Percentiles rank a stretch among this genome's conserved stretches.
Evolutionary conservation across 37 sponge, comb jelly and placozoan species (phyloP).

Genomic region (Diacarnus erythraeanus): DNA sequence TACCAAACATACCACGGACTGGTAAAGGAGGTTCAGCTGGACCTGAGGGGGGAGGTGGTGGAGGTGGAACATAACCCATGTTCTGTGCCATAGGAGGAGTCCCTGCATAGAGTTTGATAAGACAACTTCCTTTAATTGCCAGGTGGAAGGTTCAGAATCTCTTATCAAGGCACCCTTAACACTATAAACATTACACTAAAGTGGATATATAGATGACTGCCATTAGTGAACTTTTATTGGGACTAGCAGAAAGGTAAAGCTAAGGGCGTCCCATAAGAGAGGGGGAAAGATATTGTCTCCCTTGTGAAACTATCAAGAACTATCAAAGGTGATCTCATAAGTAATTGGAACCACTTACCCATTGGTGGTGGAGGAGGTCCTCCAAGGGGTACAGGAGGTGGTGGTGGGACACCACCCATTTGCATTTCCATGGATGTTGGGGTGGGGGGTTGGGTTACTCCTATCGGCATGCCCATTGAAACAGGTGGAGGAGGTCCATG

Average conservation of each 20-base stretch:
- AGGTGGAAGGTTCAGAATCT: background rate
- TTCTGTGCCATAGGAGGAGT: background rate
- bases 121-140: too few relatives aligned
- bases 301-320: too few relatives aligned
- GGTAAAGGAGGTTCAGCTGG: background rate
- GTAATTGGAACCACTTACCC: background rate
- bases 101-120: too few relatives aligned
- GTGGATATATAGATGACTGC: too few relatives aligned
- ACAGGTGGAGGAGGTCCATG: background rate
- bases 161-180: background rate
- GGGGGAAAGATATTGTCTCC: too few relatives aligned
- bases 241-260: too few relatives aligned
- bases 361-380: constrained; percentile 11
- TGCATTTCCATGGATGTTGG: constrained; percentile 1
- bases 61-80: constrained; percentile 33
- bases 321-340: too few relatives aligned
- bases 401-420: background rate
- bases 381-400: constrained; percentile 4
- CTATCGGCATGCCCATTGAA: constrained; percentile 6
- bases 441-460: constrained; percentile 17
- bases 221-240: too few relatives aligned
- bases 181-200: too few relatives aligned
- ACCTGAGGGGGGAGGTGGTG: constrained; percentile 17
- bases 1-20: too few relatives aligned
- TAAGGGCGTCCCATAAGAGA: too few relatives aligned